Conservation (phyloP, 2,888 invertebrate species). For the Cordilura impudica region DNA sequence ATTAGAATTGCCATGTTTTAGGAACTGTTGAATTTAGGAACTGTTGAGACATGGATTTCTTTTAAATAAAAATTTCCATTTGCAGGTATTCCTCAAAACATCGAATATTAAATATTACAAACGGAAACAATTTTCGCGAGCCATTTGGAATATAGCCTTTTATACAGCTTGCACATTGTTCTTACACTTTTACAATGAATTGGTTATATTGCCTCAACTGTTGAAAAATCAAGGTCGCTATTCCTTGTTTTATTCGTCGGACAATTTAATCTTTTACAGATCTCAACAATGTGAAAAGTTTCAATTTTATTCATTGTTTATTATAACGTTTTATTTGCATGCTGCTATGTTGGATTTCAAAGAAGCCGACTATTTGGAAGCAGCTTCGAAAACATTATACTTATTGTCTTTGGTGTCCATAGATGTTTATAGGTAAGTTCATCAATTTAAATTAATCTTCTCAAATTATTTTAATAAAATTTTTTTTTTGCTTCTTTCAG, state of each 20-base stretch:
- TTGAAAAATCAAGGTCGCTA: conserved; percentile 75
- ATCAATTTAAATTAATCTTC: conserved; percentile 7
- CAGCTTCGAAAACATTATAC: conserved; percentile 74
- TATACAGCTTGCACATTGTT: conserved; percentile 75
- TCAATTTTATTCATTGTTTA: conserved; percentile 76
- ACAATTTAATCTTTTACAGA: conserved; percentile 76
- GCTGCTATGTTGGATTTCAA: conserved; percentile 75
- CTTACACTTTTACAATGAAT: conserved; percentile 76
- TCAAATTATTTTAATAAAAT: not conserved
- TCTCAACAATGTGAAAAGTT: conserved; percentile 77
- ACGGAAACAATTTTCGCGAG: conserved; percentile 75
- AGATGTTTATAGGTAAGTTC: conserved; percentile 72
- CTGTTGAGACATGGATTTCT: not conserved
- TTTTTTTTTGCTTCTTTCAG: conserved; percentile 64
- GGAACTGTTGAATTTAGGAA: not conserved
- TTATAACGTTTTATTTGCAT: conserved; percentile 76
- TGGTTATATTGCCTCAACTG: conserved; percentile 76
- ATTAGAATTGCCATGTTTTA: not conserved
- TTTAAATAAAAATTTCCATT: not conserved
- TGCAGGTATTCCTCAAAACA: conserved; percentile 75
- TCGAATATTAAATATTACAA: conserved; percentile 76
- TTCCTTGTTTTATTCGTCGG: conserved; percentile 76
- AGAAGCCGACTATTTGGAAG: conserved; percentile 74
- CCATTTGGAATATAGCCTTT: conserved; percentile 77
- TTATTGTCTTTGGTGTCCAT: conserved; percentile 72